These are phyloP conservation scores for Oryzias curvinotus DNA, from an alignment of 2,113 vertebrate genomes.

Conservation along the genomic window DNA sequence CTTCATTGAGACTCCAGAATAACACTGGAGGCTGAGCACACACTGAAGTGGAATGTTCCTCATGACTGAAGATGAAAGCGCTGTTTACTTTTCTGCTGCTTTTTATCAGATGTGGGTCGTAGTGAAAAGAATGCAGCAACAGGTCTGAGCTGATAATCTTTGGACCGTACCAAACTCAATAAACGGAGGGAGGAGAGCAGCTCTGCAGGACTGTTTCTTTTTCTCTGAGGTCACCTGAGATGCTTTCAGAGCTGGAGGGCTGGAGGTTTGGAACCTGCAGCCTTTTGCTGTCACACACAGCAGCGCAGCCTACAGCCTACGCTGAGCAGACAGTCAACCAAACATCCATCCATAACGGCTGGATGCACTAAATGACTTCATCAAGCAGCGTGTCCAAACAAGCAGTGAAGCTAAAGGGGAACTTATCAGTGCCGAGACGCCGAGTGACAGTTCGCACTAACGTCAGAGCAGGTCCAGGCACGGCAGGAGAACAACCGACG, in stretches of 20 bases:
- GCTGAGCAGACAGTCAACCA: conserved; percentile 24
- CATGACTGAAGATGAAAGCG: background rate
- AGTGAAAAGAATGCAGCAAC: conserved; percentile 4
- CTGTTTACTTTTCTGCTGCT: conserved; percentile 11
- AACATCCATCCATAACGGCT: conserved; percentile 27
- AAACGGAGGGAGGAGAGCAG: too few species aligned
- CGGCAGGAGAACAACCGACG: conserved; percentile 47
- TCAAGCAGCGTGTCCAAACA: conserved; percentile 53
- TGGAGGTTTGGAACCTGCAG: too few species aligned
- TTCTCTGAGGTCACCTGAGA: too few species aligned
- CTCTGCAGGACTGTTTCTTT: too few species aligned
- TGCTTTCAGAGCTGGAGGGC: too few species aligned
- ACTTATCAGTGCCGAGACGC: conserved; percentile 26
- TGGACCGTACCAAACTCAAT: background rate
- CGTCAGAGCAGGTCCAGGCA: conserved; percentile 55
- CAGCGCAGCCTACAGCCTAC: conserved; percentile 17
- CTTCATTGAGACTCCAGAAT: too few species aligned
- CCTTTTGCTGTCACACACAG: background rate
- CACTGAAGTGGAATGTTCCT: conserved; percentile 6
- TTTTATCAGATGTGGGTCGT: conserved; percentile 2
- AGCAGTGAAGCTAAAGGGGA: conserved; percentile 50
- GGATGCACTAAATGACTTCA: conserved; percentile 30
- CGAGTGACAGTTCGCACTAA: conserved; percentile 61
- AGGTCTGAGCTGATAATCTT: background rate
- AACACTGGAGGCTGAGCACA: background rate